Evolutionary conservation across 2,113 vertebrate species (phyloP), one percentile per base, ranked within the genome.

Genomic region (Galemys pyrenaicus): DNA sequence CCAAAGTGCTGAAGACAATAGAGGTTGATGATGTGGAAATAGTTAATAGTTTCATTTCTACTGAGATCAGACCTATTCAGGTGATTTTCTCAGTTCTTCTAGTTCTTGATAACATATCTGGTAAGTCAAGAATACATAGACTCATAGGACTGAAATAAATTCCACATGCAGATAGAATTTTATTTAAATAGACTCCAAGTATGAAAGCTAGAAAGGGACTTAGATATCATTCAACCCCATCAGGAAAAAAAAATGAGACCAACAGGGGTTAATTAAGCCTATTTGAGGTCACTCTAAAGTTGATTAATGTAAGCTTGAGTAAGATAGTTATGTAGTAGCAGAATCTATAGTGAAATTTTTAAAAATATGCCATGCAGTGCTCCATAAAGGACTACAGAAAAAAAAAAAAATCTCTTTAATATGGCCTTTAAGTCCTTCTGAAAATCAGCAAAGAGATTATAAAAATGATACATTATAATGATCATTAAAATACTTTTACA

Each of bases 251-350:
- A 68, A 44, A 0, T 81, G 70, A 94, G 37, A 78, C 54, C 44
- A 46, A 79, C 94, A 80, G 30, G 94, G 89, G 91, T 96, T 96
- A 97, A 96, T 96, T 89, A 94, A 94, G 26, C 58, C 96, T 81
- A 86, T 12, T 51, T 22, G 64, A 88, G 80, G 71, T 97, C 83
- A 96, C 46, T 67, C 24, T 77, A 80, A 80, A 91, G 67, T 89
- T 91, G 91, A 95, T 87, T 89, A 86, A 89, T 22, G 22, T 68
- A 68, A 94, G 32, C 26, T 65, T 82, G 54, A 94, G 24, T 82
- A 73, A 97, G 51, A 87, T n/a, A 65, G 51, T 51, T 86, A 70
- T 56, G 20, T 37, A 89, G 32, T 56, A 26, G 11, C 54, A 94
- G 64, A 80, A 56, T 71, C 5, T 74, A 49, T 1, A 71, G 5